phyloP scores from a whole-genome alignment of 2,888 invertebrate species.

The Notodonta ziczac region DNA sequence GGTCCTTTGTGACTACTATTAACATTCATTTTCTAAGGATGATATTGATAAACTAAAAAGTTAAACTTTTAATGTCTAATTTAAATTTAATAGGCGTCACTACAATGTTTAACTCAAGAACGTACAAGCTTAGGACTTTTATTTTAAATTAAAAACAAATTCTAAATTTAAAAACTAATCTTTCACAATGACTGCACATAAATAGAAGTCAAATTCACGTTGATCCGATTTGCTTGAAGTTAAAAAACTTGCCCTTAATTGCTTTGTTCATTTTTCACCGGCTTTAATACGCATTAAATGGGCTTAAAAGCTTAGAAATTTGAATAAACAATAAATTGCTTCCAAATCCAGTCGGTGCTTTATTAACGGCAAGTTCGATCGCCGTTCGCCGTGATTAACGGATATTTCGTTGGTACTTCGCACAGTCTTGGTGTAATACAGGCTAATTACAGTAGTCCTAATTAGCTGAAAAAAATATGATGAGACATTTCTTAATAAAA shows the following conservation, averaged over 20 bases:
- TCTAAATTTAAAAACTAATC: neutral
- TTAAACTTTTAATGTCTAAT: no score
- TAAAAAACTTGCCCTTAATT: constrained; percentile 7
- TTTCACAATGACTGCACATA: neutral
- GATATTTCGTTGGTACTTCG: constrained; percentile 35
- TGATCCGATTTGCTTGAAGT: neutral
- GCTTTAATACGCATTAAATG: constrained; percentile 31
- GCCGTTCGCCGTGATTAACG: constrained; percentile 42
- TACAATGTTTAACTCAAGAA: no score
- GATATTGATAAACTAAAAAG: no score
- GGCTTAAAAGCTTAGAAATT: constrained; percentile 39
- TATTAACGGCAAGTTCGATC: constrained; percentile 41
- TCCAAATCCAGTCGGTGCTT: constrained; percentile 32
- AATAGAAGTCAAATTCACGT: neutral
- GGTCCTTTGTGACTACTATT: no score
- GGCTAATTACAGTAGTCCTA: constrained; percentile 30
- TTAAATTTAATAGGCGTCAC: no score
- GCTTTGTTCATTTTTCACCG: constrained; percentile 34
- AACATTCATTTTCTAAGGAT: no score
- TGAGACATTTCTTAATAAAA: no score
- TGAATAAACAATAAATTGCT: constrained; percentile 43
- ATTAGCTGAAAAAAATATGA: constrained; percentile 7
- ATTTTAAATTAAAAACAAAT: neutral
- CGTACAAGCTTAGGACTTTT: no score
- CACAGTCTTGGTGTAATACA: constrained; percentile 26